Evolutionary conservation across 2,113 vertebrate species (phyloP).

Genomic region (Cynopterus brachyotis): DNA sequence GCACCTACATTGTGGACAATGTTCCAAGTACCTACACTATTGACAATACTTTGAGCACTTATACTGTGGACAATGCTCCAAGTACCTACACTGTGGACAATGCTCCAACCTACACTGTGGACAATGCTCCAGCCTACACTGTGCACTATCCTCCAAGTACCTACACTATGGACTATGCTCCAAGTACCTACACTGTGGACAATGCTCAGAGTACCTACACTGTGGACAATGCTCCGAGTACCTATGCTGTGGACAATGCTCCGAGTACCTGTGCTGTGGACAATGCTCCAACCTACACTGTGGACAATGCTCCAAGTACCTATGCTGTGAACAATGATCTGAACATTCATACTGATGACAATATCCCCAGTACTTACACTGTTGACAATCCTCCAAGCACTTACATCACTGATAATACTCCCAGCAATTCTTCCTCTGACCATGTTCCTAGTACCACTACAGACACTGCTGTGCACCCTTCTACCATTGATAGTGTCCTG

Average conservation of each 20-base stretch:
- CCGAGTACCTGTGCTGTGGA: not conserved
- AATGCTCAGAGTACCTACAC: not conserved
- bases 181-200: not conserved
- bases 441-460: not conserved
- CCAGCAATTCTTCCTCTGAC: not conserved
- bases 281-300: not conserved
- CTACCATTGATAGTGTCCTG: not conserved
- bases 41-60: too few species aligned
- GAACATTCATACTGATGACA: not conserved
- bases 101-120: too few species aligned
- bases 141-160: not conserved
- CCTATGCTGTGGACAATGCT: not conserved
- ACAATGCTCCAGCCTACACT: too few species aligned
- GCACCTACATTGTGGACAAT: not conserved
- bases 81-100: not conserved
- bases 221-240: not conserved
- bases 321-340: not conserved
- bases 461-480: not conserved
- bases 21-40: too few species aligned
- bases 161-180: not conserved
- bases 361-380: not conserved
- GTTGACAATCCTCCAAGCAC: not conserved
- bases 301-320: not conserved
- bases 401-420: not conserved
- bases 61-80: not conserved